Conservation (phyloP, 1,140 invertebrate species). For the Teleopsis dalmanni region DNA sequence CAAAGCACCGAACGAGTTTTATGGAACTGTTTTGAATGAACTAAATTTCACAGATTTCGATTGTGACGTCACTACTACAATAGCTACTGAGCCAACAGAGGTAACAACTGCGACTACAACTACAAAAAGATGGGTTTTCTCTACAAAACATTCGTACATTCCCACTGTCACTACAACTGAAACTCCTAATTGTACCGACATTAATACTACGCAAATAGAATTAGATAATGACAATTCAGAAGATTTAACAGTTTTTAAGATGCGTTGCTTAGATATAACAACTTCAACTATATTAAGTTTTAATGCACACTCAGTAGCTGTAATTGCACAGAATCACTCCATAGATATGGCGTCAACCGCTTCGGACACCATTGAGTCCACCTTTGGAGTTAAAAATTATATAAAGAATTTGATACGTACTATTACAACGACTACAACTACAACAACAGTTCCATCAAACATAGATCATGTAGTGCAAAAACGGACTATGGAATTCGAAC, state of each 20-base stretch:
- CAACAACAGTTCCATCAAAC: not conserved
- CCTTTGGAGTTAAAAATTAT: too few relatives aligned
- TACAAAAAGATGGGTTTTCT: too few relatives aligned
- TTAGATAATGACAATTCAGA: too few relatives aligned
- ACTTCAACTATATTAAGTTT: too few relatives aligned
- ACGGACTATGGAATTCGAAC: constrained; percentile 13
- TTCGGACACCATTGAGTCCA: too few relatives aligned
- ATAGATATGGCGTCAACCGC: too few relatives aligned
- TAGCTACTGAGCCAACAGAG: not conserved
- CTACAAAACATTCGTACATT: too few relatives aligned
- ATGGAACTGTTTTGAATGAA: constrained; percentile 19
- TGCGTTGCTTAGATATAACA: constrained; percentile 7
- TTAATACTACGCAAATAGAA: too few relatives aligned
- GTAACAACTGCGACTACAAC: not conserved
- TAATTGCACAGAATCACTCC: too few relatives aligned
- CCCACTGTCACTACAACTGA: not conserved
- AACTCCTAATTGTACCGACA: not conserved
- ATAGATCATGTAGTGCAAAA: not conserved
- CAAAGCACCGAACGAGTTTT: constrained; percentile 13
- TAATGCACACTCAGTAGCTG: too few relatives aligned
- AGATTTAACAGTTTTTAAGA: not conserved
- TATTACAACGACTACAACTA: not conserved
- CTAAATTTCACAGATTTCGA: constrained; percentile 4
- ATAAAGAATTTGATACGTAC: not conserved
- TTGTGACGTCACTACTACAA: not conserved